Base-by-base conservation (phyloP, 2,888 invertebrate species). In the Apotomis turbidana region DNA sequence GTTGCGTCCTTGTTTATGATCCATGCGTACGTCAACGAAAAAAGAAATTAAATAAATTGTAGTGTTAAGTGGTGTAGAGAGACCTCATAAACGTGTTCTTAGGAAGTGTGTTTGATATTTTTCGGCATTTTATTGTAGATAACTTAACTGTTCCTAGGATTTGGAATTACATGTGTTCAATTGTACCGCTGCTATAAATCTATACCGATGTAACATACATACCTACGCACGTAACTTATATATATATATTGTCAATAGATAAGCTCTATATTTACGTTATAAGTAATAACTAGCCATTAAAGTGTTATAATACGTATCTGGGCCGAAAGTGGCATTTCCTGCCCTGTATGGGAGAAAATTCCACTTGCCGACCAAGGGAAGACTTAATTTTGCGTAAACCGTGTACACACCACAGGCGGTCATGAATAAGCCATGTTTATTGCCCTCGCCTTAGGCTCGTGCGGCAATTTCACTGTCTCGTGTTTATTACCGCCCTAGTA, bases 181-280 rank as follows among this genome's bases (percentile, higher is more conserved):
- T 9, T 10, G 49, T 10, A 49, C 10, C 49, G 10, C 49, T 9
- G 49, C 49, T 3, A 49, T 49, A 9, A 9, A 9, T 41, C 5
- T 41, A 6, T 41, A 41, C 41, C 41, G 41, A 41, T 41, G 6
- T 6, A 41, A 5, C 41, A 41, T 6, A 27, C 27, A 27, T 41
- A 6, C 41, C 41, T 41, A 41, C 41, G 6, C 41, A 5, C 3
- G 41, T 41, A 41, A 41, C 6, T 2, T 49, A 49, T 10, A 67
- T 46, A 9, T 49, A 49, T 10, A 67, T 46, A 57, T 57, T 58
- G 57, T 49, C 49, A 49, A 49, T 67, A 57, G n/a, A 15, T 49
- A 36, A 67, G 36, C 49, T 64, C 55, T 55, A 41, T 49, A 15
- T 5, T 62, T 57, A 15, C 0, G n/a, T 13, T 66, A 6, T 57